Base-by-base conservation (phyloP, 2,113 vertebrate genomes). In the Dicerorhinus sumatrensis region DNA sequence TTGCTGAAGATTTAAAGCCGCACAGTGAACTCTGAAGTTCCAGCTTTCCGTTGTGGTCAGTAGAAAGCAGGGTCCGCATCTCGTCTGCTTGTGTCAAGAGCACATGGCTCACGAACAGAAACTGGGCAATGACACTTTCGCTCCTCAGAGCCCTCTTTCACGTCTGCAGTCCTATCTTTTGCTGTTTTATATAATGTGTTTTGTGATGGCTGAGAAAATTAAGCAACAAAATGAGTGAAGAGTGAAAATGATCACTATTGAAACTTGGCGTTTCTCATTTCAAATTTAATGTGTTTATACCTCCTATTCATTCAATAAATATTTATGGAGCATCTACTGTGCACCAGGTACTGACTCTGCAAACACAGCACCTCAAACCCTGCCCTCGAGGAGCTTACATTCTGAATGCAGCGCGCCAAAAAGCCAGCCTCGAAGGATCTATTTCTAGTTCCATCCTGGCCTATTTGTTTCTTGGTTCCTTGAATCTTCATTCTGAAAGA, bases 171-270 rank as follows among this genome's bases (percentile, higher is more conserved):
- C 90, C 63, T 83, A 7, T 25, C 42, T 2, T 69, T 89, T 88
- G 76, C 60, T 54, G 89, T 93, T 96, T 89, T 51, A 58, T 89
- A 91, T 54, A 42, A 67, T 70, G 58, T 51, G 54, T 46, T 83
- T 85, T 76, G 72, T 83, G 80, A 80, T 5, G 69, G 82, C 72
- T 72, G 86, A 84, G 86, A 93, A 85, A 92, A 95, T 86, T 54
- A 70, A 95, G 83, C 10, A 10, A 58, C 73, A 31, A 58, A 51
- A 82, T 60, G 54, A 95, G 21, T 67, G 63, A 73, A 77, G 73
- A 63, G 17, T 73, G 89, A 96, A 89, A 82, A 62, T 17, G 62
- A 80, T 81, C n/a, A 0, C 75, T 85, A 69, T 8, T 80, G 25
- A 56, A 87, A 62, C 2, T 13, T 33, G 63, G 36, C 0, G 0